Percentiles rank a stretch among this genome's conserved stretches.
Conservation (phyloP, 1,140 invertebrate genomes). For the Brachionus sp. region DNA sequence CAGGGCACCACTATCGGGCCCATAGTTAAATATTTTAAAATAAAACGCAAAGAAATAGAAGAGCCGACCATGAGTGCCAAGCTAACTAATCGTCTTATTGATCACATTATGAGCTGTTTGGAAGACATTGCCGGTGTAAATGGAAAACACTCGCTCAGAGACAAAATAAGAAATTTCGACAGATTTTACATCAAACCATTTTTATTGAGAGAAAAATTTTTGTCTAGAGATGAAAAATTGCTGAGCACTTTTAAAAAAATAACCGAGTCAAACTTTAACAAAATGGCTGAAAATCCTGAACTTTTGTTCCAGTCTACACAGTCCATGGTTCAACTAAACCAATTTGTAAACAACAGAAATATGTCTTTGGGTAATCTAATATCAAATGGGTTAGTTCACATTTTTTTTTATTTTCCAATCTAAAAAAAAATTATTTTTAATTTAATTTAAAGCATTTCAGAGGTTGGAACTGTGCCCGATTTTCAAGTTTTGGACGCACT, state of each 20-base stretch:
- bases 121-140: slow-evolving; percentile 40
- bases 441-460: neutral
- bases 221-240: slow-evolving; percentile 38
- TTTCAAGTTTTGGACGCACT: slow-evolving; percentile 21
- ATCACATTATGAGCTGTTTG: slow-evolving; percentile 45
- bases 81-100: slow-evolving; percentile 42
- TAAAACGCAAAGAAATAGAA: slow-evolving; percentile 61
- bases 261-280: slow-evolving; percentile 13
- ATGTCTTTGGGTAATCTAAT: slow-evolving; percentile 20
- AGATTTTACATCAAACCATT: slow-evolving; percentile 25
- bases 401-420: neutral
- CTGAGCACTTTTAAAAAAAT: slow-evolving; percentile 44
- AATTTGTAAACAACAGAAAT: neutral
- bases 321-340: slow-evolving; percentile 31
- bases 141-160: slow-evolving; percentile 42
- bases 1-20: slow-evolving; percentile 95
- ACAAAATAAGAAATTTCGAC: slow-evolving; percentile 28
- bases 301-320: slow-evolving; percentile 28
- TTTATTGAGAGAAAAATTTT: slow-evolving; percentile 38
- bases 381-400: neutral
- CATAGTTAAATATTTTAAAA: slow-evolving; percentile 87
- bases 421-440: neutral
- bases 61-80: slow-evolving; percentile 44
- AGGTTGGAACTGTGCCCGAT: slow-evolving; percentile 10
- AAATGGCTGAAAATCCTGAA: slow-evolving; percentile 41